phyloP scores from a whole-genome alignment of 2,797 vertebrate genomes.

The Phyllotis vaccarum region DNA sequence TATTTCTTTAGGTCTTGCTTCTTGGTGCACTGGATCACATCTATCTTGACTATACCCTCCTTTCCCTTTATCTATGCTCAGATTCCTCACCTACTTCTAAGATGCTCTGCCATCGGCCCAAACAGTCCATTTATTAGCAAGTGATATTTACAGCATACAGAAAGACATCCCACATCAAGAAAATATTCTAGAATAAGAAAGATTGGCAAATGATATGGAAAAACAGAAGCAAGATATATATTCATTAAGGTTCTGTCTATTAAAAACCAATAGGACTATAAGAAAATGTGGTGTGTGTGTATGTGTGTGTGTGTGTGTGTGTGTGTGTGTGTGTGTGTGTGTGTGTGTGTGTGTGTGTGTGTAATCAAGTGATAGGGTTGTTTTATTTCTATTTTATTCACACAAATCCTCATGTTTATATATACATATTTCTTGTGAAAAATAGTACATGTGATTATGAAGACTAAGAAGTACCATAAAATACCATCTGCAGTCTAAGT shows the following conservation, averaged over 20 bases:
- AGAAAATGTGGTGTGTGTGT: no score
- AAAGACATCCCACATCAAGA: no score
- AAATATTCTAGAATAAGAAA: slow-evolving; percentile 11
- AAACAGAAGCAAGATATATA: not conserved
- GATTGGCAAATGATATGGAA: not conserved
- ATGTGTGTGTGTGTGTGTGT: not conserved
- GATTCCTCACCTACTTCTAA: no score
- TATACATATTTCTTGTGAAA: not conserved
- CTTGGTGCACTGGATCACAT: no score
- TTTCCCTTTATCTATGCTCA: no score
- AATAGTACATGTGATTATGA: not conserved
- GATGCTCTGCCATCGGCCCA: no score
- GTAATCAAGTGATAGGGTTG: not conserved
- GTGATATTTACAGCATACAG: no score
- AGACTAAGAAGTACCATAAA: not conserved
- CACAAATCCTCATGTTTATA: not conserved
- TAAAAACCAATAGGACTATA: not conserved
- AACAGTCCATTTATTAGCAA: no score
- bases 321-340: not conserved
- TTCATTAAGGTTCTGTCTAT: not conserved
- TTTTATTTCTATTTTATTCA: not conserved
- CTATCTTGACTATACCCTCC: no score
- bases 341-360: not conserved
- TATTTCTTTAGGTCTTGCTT: no score
- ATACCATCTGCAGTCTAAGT: not conserved